Conservation (phyloP, 2,113 vertebrate species). For the Cephalophus harveyi region DNA sequence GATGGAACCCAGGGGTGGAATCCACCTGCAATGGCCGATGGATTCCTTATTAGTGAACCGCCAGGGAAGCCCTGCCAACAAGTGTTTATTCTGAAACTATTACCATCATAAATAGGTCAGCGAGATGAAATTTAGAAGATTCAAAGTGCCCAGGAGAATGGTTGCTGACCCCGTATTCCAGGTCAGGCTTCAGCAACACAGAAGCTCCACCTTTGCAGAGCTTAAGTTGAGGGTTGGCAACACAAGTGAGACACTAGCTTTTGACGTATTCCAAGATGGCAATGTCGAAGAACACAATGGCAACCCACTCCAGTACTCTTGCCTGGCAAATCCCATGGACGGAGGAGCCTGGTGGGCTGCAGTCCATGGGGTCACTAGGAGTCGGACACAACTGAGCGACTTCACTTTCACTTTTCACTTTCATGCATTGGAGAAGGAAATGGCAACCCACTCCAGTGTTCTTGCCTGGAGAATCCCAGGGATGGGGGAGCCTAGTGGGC, state of each 20-base stretch:
- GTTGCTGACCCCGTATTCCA: not conserved
- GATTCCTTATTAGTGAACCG: not conserved
- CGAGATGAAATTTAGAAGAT: not conserved
- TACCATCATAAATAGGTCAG: not conserved
- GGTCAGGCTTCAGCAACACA: not conserved
- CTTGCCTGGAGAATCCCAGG: too few relatives aligned
- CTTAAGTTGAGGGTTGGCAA: not conserved
- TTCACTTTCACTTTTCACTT: too few relatives aligned
- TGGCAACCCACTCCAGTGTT: too few relatives aligned
- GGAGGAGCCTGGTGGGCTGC: too few relatives aligned
- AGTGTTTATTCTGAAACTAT: too few relatives aligned
- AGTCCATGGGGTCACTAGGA: too few relatives aligned
- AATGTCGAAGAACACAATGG: not conserved
- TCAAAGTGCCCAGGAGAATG: rapidly evolving
- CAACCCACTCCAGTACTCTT: too few relatives aligned
- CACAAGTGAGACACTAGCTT: not conserved
- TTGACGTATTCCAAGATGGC: not conserved
- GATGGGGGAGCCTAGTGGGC: too few relatives aligned
- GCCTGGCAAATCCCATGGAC: too few relatives aligned
- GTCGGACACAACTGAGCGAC: too few relatives aligned
- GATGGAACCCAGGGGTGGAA: not conserved
- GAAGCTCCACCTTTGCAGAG: too few relatives aligned
- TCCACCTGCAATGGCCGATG: not conserved
- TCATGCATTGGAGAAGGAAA: too few relatives aligned
- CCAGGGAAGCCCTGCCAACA: not conserved